These are phyloP conservation scores for Melanotaenia boesemani DNA, from an alignment of 2,797 vertebrate genomes.

Conservation along the genomic window DNA sequence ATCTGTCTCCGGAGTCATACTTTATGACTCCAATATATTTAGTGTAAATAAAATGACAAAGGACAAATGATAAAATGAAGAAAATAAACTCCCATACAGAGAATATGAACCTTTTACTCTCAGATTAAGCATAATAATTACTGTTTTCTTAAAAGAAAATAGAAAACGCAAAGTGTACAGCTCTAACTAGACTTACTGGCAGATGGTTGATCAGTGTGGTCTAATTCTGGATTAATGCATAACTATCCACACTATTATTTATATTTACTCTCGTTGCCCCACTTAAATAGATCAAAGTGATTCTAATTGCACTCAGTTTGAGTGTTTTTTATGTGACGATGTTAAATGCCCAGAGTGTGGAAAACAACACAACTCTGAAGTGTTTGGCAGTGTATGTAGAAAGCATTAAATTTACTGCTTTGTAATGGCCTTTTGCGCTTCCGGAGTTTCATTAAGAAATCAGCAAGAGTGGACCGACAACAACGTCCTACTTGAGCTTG, in stretches of 20 bases:
- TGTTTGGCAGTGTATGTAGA: background rate
- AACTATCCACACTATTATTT: background rate
- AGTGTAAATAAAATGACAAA: background rate
- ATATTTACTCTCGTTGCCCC: background rate
- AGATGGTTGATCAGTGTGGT: too few species aligned
- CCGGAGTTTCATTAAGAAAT: background rate
- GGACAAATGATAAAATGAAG: background rate
- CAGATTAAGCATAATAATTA: too few species aligned
- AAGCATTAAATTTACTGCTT: background rate
- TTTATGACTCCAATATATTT: slow-evolving; percentile 25
- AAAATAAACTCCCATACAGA: background rate
- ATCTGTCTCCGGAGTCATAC: background rate
- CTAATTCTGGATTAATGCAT: background rate
- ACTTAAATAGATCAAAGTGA: background rate
- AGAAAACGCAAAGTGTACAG: too few species aligned
- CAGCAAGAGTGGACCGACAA: background rate
- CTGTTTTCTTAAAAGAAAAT: too few species aligned
- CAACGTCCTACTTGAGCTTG: background rate
- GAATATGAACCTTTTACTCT: too few species aligned
- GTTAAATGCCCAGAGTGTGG: background rate
- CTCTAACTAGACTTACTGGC: too few species aligned
- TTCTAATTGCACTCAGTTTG: background rate
- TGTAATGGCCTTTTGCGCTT: background rate
- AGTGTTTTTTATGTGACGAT: background rate
- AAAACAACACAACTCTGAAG: background rate